phyloP scores from a whole-genome alignment of 2,888 invertebrate genomes.

The Notocelia uddmanniana region DNA sequence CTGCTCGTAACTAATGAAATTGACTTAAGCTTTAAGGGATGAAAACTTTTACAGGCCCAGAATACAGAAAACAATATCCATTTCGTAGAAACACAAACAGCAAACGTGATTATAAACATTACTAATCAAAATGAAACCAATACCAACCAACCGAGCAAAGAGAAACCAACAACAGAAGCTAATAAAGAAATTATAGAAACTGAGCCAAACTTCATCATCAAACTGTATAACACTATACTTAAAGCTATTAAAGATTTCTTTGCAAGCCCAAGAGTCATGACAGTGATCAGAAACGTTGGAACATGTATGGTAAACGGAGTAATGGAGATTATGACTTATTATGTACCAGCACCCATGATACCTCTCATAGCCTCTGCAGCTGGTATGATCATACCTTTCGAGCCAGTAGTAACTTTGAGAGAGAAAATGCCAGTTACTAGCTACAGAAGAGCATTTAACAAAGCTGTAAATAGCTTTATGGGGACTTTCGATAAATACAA shows the following conservation, averaged over 20 bases:
- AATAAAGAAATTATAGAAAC: conserved; percentile 13
- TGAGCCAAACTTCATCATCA: conserved; percentile 23
- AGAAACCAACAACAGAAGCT: conserved; percentile 19
- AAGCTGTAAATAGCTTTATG: conserved; percentile 70
- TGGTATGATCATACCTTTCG: conserved; percentile 76
- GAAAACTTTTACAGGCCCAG: conserved; percentile 59
- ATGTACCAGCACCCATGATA: conserved; percentile 74
- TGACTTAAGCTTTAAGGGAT: too few relatives aligned
- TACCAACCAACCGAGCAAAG: not conserved
- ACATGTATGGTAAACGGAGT: conserved; percentile 76
- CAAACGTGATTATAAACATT: not conserved
- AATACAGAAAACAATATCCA: conserved; percentile 57
- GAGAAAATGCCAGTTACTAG: conserved; percentile 76
- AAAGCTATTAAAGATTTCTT: conserved; percentile 59
- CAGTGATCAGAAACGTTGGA: conserved; percentile 71
- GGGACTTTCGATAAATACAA: conserved; percentile 74
- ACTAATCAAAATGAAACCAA: not conserved
- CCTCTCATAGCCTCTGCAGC: conserved; percentile 76
- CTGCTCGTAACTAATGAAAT: too few relatives aligned
- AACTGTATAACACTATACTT: conserved; percentile 58
- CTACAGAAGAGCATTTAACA: conserved; percentile 73
- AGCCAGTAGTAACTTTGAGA: conserved; percentile 72
- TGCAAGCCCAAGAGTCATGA: conserved; percentile 63
- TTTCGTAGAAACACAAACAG: conserved; percentile 9
- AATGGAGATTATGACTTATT: conserved; percentile 73